A percentile compares a stretch with the other conserved stretches of the same genome.
Evolutionary conservation across 2,888 invertebrate species (phyloP).

Genomic region (Campopleginae sp.): DNA sequence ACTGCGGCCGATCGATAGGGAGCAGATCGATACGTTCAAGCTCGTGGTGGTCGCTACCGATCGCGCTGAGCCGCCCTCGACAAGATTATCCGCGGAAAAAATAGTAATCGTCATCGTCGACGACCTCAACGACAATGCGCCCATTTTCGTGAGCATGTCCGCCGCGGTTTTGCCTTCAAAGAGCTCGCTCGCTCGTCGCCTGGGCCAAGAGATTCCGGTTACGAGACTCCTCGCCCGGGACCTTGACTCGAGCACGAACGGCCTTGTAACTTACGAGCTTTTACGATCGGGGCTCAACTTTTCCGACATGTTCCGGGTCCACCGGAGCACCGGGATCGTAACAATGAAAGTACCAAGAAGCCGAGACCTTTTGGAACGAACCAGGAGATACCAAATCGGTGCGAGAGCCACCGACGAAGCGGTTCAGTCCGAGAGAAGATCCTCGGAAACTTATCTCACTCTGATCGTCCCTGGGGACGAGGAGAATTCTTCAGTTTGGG

Average conservation of each 20-base stretch:
- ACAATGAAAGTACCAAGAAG: slow-evolving; percentile 82
- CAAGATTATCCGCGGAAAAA: slow-evolving; percentile 94
- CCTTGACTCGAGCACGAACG: slow-evolving; percentile 96
- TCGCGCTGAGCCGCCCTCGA: slow-evolving; percentile 90
- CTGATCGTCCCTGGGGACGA: slow-evolving; percentile 90
- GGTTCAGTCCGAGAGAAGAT: slow-evolving; percentile 93
- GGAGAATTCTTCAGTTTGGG: slow-evolving; percentile 80
- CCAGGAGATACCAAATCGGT: slow-evolving; percentile 91
- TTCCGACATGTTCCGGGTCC: slow-evolving; percentile 90
- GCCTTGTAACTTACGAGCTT: slow-evolving; percentile 95
- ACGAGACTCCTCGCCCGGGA: slow-evolving; percentile 94
- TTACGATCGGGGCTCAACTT: slow-evolving; percentile 86
- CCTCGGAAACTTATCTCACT: slow-evolving; percentile 94
- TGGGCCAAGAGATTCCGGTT: slow-evolving; percentile 87
- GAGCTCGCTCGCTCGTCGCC: slow-evolving; percentile 78
- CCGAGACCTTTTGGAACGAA: slow-evolving; percentile 87
- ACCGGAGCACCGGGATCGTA: slow-evolving; percentile 91
- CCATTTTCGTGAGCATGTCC: slow-evolving; percentile 95
- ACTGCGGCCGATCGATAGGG: slow-evolving; percentile 94
- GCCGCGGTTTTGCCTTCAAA: slow-evolving; percentile 91
- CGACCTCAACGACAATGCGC: slow-evolving; percentile 97
- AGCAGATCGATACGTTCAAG: slow-evolving; percentile 94
- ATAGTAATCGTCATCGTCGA: slow-evolving; percentile 96
- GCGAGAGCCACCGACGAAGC: slow-evolving; percentile 97
- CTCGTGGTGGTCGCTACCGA: slow-evolving; percentile 96